Conservation (phyloP, 2,797 vertebrate genomes). For the Valencia hispanica region DNA sequence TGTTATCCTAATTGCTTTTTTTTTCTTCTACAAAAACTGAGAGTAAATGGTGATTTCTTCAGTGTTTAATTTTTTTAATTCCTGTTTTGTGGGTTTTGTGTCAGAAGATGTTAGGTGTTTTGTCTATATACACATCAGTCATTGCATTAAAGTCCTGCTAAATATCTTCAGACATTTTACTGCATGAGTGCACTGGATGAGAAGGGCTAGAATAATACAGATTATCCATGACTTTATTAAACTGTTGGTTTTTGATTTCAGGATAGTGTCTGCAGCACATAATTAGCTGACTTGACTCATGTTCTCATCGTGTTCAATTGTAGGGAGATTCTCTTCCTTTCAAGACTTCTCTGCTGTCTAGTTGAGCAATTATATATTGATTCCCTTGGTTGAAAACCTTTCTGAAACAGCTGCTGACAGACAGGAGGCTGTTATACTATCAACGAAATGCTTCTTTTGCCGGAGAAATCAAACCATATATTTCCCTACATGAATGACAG, state of each 20-base stretch:
- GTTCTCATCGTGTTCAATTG: constrained; percentile 13
- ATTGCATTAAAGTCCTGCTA: background rate
- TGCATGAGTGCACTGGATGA: background rate
- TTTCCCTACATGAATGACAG: background rate
- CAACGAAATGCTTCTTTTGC: constrained; percentile 22
- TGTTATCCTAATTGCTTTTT: too few relatives aligned
- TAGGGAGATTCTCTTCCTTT: constrained; percentile 5
- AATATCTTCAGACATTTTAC: background rate
- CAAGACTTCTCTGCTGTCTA: constrained; percentile 30
- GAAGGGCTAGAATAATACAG: background rate
- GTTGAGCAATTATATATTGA: constrained; percentile 52
- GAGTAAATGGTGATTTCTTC: too few relatives aligned
- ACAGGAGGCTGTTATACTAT: constrained; percentile 24
- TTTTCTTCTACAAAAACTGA: too few relatives aligned
- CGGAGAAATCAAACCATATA: constrained; percentile 5
- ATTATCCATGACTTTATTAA: background rate
- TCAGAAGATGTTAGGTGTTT: background rate
- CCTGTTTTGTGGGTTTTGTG: background rate
- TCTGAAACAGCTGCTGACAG: constrained; percentile 37
- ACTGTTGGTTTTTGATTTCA: background rate
- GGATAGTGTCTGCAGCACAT: constrained; percentile 17
- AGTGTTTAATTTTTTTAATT: too few relatives aligned
- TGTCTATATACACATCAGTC: background rate
- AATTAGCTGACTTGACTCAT: constrained; percentile 6
- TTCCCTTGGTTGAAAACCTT: constrained; percentile 43